These are phyloP conservation scores for Empis livida DNA, from an alignment of 2,888 invertebrate species.

Conservation along the genomic window DNA sequence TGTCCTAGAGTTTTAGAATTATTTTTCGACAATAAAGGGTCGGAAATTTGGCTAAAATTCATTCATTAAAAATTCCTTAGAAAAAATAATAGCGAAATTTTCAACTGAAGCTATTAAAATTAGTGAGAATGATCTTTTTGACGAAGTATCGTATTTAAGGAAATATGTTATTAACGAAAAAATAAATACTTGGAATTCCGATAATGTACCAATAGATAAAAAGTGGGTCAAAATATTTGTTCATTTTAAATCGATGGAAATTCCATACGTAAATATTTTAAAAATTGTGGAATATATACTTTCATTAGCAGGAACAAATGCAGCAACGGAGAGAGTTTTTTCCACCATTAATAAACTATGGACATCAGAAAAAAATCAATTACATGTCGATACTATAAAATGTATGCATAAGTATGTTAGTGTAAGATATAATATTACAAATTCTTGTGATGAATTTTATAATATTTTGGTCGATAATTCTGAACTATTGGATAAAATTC, in stretches of 20 bases:
- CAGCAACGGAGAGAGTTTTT: background rate
- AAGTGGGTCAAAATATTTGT: background rate
- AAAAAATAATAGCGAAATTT: background rate
- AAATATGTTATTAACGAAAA: background rate
- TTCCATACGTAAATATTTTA: no score
- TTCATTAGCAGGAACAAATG: background rate
- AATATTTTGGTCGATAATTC: no score
- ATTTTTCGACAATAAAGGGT: constrained; percentile 3
- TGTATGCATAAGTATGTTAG: background rate
- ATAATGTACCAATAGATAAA: background rate
- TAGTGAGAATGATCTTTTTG: background rate
- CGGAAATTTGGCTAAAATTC: constrained; percentile 2
- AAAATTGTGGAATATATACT: background rate
- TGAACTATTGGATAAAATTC: background rate
- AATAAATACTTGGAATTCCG: background rate
- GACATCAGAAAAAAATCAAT: background rate
- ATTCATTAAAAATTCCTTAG: background rate
- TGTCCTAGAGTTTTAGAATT: constrained; percentile 3
- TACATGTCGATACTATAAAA: background rate
- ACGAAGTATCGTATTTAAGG: constrained; percentile 1
- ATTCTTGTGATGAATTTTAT: no score
- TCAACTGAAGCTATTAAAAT: background rate
- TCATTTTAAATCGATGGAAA: background rate
- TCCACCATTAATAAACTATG: background rate
- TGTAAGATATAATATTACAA: background rate